phyloP scores from a whole-genome alignment of 2,888 invertebrate species.

The Aspidiotus destructor region DNA sequence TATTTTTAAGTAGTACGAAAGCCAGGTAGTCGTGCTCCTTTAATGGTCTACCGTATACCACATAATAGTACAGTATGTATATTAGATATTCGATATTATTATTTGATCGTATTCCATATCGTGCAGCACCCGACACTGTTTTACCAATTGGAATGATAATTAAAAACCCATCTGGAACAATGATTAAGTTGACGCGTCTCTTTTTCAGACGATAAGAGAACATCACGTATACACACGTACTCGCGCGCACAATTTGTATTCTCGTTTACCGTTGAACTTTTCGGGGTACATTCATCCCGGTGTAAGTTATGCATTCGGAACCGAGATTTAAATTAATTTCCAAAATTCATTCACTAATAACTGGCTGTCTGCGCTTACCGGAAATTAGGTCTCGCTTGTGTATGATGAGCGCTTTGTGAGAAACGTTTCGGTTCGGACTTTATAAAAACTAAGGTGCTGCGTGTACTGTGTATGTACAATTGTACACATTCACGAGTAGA shows the following conservation, averaged over 20 bases:
- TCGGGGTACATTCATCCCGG: background rate
- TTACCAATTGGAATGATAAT: background rate
- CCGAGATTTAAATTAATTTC: conserved; percentile 1
- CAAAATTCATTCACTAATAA: background rate
- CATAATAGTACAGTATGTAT: background rate
- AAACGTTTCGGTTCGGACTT: too few relatives aligned
- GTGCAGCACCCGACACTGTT: background rate
- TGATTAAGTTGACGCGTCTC: background rate
- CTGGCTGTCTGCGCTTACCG: background rate
- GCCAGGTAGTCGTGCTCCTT: background rate
- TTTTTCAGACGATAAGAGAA: background rate
- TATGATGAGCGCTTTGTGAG: too few relatives aligned
- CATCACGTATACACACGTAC: too few relatives aligned
- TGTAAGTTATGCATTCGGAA: background rate
- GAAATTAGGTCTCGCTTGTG: background rate
- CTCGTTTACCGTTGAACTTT: too few relatives aligned
- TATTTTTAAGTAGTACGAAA: background rate
- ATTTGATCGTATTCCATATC: too few relatives aligned
- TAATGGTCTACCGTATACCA: background rate
- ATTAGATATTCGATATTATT: too few relatives aligned
- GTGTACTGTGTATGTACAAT: too few relatives aligned
- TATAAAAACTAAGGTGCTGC: too few relatives aligned
- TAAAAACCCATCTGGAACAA: conserved; percentile 1
- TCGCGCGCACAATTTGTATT: too few relatives aligned
- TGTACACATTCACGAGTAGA: too few relatives aligned